Percentiles rank a stretch among this genome's conserved stretches.
Conservation (phyloP, 2,888 invertebrate genomes). For the Limnephilus rhombicus region DNA sequence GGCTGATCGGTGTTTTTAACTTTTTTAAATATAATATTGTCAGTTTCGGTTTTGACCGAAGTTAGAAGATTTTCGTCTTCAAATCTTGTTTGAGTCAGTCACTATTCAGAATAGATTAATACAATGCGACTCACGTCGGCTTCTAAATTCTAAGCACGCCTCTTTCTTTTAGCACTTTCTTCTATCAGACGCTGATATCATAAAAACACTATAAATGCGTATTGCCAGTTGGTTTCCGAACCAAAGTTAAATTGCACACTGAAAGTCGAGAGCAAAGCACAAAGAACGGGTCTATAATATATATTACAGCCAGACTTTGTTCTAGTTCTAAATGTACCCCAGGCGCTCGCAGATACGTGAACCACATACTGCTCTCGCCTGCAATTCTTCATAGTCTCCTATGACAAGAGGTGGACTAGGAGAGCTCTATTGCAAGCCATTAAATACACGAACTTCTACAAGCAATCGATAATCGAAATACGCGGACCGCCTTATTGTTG, state of each 20-base stretch:
- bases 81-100: too few relatives aligned
- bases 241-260: background rate
- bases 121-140: background rate
- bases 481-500: too few relatives aligned
- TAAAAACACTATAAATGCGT: slow-evolving; percentile 1
- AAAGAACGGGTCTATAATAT: background rate
- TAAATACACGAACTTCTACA: background rate
- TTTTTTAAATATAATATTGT: too few relatives aligned
- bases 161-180: background rate
- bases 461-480: too few relatives aligned
- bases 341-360: background rate
- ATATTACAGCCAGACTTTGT: background rate
- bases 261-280: background rate
- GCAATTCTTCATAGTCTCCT: background rate
- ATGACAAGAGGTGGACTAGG: background rate
- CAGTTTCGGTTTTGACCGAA: too few relatives aligned
- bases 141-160: background rate
- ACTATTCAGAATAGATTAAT: background rate
- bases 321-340: slow-evolving; percentile 1
- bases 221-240: background rate
- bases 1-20: too few relatives aligned
- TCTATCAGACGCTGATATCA: background rate
- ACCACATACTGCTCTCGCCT: background rate
- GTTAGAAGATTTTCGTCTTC: too few relatives aligned
- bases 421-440: background rate